phyloP scores from a whole-genome alignment of 2,888 invertebrate genomes.

The Xestia c-nigrum region DNA sequence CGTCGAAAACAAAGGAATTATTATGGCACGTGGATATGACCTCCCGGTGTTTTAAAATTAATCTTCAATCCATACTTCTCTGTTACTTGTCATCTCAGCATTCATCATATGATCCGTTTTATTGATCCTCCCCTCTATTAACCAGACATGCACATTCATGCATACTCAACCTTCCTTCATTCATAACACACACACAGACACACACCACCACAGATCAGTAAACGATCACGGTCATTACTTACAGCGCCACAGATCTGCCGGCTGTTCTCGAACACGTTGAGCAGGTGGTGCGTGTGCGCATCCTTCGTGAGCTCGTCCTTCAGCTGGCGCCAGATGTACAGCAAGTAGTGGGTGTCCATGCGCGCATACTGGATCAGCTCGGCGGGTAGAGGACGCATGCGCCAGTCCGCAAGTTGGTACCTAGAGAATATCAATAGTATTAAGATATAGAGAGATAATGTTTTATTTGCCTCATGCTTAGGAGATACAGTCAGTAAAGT shows the following conservation, averaged over 20 bases:
- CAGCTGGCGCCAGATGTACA: slow-evolving; percentile 96
- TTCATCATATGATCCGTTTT: not conserved
- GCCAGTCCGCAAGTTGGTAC: slow-evolving; percentile 98
- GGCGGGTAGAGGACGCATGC: slow-evolving; percentile 96
- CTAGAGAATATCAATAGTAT: slow-evolving; percentile 61
- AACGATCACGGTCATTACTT: slow-evolving; percentile 43
- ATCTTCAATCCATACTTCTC: not conserved
- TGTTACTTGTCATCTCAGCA: not conserved
- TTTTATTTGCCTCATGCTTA: not conserved
- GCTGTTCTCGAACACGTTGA: slow-evolving; percentile 93
- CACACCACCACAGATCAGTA: not conserved
- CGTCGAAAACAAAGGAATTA: slow-evolving; percentile 21
- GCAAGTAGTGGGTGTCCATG: slow-evolving; percentile 98
- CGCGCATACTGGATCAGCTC: slow-evolving; percentile 96
- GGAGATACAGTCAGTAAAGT: not conserved
- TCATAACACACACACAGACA: not conserved
- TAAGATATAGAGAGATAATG: not conserved
- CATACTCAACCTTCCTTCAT: not conserved
- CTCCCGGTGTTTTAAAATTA: slow-evolving; percentile 6
- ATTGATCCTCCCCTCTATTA: not conserved
- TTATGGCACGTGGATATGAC: slow-evolving; percentile 8
- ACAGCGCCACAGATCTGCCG: slow-evolving; percentile 92
- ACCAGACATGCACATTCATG: not conserved
- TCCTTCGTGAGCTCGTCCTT: slow-evolving; percentile 92
- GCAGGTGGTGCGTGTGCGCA: slow-evolving; percentile 91